Evolutionary conservation across 2,113 vertebrate species (phyloP).

Genomic region (Pipa parva): DNA sequence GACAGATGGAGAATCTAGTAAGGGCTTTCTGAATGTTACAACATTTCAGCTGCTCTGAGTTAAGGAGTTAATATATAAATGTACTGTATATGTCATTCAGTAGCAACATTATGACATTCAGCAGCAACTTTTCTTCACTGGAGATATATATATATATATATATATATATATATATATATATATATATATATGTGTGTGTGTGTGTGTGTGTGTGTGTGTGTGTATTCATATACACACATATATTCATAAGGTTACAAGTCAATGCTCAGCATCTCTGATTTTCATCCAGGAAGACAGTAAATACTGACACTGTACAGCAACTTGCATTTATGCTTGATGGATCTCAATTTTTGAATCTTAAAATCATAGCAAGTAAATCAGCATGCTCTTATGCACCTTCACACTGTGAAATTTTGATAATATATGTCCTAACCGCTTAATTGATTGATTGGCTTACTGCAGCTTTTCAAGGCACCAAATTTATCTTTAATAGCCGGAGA

Average conservation of each 20-base stretch:
- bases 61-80: background rate
- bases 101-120: background rate
- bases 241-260: conserved; percentile 34
- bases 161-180: background rate
- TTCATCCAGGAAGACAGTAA: conserved; percentile 50
- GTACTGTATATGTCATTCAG: background rate
- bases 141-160: background rate
- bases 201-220: background rate
- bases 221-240: conserved; percentile 15
- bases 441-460: conserved; percentile 86
- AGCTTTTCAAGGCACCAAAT: conserved; percentile 80
- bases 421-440: conserved; percentile 80
- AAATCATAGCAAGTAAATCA: conserved; percentile 66
- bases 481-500: conserved; percentile 88
- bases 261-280: conserved; percentile 40
- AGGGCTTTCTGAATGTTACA: too few relatives aligned
- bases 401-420: conserved; percentile 74
- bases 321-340: conserved; percentile 47
- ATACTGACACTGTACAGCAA: conserved; percentile 51
- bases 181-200: background rate
- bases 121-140: background rate
- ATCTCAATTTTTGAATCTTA: conserved; percentile 54
- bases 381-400: conserved; percentile 64
- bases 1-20: too few relatives aligned
- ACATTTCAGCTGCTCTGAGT: background rate